Conservation (phyloP, 2,113 vertebrate species). For the Saccopteryx bilineata region DNA sequence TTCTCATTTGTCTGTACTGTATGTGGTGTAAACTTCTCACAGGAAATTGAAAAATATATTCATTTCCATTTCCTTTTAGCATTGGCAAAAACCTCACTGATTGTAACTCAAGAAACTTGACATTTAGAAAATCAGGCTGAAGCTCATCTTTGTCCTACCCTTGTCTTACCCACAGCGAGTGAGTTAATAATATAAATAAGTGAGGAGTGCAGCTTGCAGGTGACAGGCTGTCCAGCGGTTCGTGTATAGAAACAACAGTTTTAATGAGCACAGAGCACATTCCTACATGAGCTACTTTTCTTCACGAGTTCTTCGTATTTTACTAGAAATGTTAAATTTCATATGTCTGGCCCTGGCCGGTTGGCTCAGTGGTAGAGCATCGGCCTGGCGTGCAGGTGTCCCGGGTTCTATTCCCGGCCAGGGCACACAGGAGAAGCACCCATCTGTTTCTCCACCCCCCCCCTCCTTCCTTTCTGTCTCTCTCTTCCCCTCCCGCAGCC, state of each 20-base stretch:
- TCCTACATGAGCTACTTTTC: not conserved
- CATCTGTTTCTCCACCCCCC: no score
- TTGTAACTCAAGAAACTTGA: conserved; percentile 24
- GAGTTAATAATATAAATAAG: conserved; percentile 24
- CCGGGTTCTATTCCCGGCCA: no score
- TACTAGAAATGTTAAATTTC: conserved; percentile 18
- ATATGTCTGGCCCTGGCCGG: not conserved
- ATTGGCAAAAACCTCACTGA: not conserved
- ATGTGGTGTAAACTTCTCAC: not conserved
- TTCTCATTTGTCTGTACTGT: not conserved
- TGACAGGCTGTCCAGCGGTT: not conserved
- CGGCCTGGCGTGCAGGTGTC: no score
- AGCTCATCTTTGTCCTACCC: not conserved
- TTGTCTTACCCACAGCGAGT: conserved; percentile 5
- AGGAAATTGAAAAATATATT: conserved; percentile 36
- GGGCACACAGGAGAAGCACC: no score
- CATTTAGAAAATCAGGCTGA: conserved; percentile 4
- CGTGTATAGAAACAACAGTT: not conserved
- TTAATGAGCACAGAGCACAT: not conserved
- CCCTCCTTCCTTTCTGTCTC: no score
- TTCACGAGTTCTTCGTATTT: not conserved
- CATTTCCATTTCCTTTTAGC: not conserved
- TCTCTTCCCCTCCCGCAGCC: no score
- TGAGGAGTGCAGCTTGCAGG: not conserved
- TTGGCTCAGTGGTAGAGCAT: no score